Conservation (phyloP, 2,888 invertebrate species). For the Noctua janthe region DNA sequence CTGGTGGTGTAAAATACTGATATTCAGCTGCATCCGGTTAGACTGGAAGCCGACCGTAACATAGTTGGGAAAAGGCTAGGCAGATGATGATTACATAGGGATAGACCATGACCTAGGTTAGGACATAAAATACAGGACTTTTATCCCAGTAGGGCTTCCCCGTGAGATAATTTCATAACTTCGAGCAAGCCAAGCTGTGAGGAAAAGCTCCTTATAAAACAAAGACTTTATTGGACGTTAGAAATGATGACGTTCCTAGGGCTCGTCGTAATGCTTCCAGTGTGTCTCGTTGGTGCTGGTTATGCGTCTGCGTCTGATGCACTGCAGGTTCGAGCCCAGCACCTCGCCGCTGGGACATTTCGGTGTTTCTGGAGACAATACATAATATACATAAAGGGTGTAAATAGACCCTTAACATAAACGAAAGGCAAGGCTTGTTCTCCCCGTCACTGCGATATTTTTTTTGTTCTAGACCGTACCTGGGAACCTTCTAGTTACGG, state of each 20-base stretch:
- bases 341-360: conserved; percentile 78
- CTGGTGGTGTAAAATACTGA: too few species aligned
- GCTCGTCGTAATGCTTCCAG: conserved; percentile 75
- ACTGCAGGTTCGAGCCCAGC: conserved; percentile 82
- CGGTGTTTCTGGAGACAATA: conserved; percentile 70
- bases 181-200: background rate
- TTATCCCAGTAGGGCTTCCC: too few species aligned
- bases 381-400: background rate
- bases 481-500: too few species aligned
- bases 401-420: too few species aligned
- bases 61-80: too few species aligned
- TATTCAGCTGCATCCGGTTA: too few species aligned
- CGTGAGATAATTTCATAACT: background rate
- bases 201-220: background rate
- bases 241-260: background rate
- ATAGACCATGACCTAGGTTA: background rate
- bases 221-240: background rate
- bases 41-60: too few species aligned
- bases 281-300: conserved; percentile 69
- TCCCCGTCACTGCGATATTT: too few species aligned
- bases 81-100: background rate
- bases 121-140: background rate
- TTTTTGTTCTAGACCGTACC: too few species aligned
- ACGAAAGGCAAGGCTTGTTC: too few species aligned
- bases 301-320: conserved; percentile 69